Base-by-base conservation (phyloP, 1,140 invertebrate species). In the Lepidurus packardi region DNA sequence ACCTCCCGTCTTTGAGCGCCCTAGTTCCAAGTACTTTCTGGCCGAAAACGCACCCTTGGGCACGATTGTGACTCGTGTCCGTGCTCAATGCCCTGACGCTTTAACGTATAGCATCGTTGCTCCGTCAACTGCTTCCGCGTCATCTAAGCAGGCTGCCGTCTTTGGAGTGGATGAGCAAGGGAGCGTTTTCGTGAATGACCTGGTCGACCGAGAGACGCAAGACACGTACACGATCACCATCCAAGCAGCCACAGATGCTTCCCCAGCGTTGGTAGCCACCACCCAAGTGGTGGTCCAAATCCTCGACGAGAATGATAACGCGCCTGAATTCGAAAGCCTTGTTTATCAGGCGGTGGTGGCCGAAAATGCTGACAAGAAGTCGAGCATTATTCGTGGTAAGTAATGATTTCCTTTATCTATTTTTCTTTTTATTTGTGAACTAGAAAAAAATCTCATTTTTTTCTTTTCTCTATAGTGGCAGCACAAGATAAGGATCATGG, bases 231-330 rank as follows among this genome's bases (percentile, higher is more conserved):
- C 91, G 73, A 90, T 97, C 73, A 92, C 91, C 1, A 89, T 97
- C 4, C 86, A 92, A 16, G 93, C 93, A n/a, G 89, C 94, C 82
- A 93, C 93, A 1, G 88, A 90, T 78, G 92, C 91, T 4, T 90
- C 89, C 81, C 92, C 93, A 42, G 88, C 91, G 7, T 85, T 93
- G 6, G 91, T 89, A 21, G 89, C 90, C 0, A 87, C 93, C 74
- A 89, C 90, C n/a, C 89, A 91, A 84, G 90, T 96, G 78, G 87
- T 89, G 4, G 87, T 97, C 45, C 91, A 92, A 82, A 91, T 98
- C 41, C 86, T 93, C 73, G 95, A 98, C 84, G 92, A 94, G 80
- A 97, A 98, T 84, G 95, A 98, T 85, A 93, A 97, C 84, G 87
- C 90, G 41, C 96, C 96, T 0, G 86, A 89, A 79, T 97, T 97